Evolutionary conservation across 2,797 vertebrate genomes (phyloP), one percentile per base, ranked within the genome.

Genomic region (Meda fulgida): DNA sequence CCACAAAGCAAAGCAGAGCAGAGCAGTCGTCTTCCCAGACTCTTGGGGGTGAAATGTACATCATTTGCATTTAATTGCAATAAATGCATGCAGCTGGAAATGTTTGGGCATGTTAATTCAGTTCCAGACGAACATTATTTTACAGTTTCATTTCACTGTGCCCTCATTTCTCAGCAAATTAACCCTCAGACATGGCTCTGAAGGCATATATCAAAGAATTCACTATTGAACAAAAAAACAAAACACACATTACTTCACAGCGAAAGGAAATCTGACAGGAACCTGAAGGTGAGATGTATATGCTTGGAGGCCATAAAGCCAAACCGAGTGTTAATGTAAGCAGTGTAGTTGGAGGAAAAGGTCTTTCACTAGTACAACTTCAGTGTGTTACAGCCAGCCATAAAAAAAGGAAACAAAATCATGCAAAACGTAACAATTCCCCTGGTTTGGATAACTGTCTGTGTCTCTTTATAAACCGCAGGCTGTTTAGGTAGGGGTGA

Each of bases 11-110:
- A 80, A 38, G 29, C 84, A 84, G 70, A 38, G 29, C 84, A 83
- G 70, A 26, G 29, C 66, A 48, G 79, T 78, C 65, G 81, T 83
- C 81, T 81, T 84, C 83, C 84, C 79, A 84, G 85, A 89, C 78
- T 78, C 83, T 86, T 60, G 80, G 69, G 85, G 88, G 85, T 86
- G 78, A 86, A 86, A 86, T 89, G 85, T 88, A 84, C 85, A 89
- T 86, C 51, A 85, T 91, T 90, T 91, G 85, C 84, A 90, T 91
- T 89, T 89, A 87, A 89, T 90, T 89, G 79, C 86, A 88, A 87
- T 86, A 87, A 88, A 89, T 86, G 88, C 88, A 86, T 69, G 77
- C 87, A 88, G 88, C 87, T 87, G 88, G 88, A 88, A 88, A 86
- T 58, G 55, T 48, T 88, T 82, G 63, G 73, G 72, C 78, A 72